These are phyloP conservation scores for Lytechinus pictus DNA, from an alignment of 35 echinoderm and acorn worm species.

Conservation along the genomic window DNA sequence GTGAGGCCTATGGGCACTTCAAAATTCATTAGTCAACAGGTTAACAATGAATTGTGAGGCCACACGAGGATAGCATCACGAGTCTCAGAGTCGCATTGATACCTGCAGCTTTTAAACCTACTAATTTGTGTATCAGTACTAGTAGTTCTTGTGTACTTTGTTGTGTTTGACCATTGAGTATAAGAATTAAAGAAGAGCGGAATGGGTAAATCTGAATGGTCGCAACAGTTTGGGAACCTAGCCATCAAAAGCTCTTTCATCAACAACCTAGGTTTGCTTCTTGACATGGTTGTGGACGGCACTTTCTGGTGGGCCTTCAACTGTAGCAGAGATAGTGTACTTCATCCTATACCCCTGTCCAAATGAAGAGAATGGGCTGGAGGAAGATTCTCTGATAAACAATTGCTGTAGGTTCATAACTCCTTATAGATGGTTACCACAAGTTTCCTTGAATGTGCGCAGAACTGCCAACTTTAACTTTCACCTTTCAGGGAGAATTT, in stretches of 20 bases:
- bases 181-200: constrained; percentile 69
- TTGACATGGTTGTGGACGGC: background rate
- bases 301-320: background rate
- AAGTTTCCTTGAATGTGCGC: background rate
- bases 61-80: too few relatives aligned
- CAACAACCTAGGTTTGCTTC: constrained; percentile 77
- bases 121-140: too few relatives aligned
- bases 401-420: background rate
- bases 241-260: constrained; percentile 67
- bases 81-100: too few relatives aligned
- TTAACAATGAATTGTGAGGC: too few relatives aligned
- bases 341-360: background rate
- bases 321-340: background rate
- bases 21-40: too few relatives aligned
- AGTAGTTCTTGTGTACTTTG: constrained; percentile 58
- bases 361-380: background rate
- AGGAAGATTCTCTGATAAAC: background rate
- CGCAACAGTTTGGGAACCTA: constrained; percentile 72
- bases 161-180: constrained; percentile 70
- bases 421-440: background rate
- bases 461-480: too few relatives aligned
- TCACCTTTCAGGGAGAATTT: too few relatives aligned
- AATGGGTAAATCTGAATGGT: constrained; percentile 73
- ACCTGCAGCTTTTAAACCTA: too few relatives aligned
- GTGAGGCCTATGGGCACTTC: too few relatives aligned